These are phyloP conservation scores for Chymomyza amoena DNA, from an alignment of 2,888 invertebrate genomes.

Conservation along the genomic window DNA sequence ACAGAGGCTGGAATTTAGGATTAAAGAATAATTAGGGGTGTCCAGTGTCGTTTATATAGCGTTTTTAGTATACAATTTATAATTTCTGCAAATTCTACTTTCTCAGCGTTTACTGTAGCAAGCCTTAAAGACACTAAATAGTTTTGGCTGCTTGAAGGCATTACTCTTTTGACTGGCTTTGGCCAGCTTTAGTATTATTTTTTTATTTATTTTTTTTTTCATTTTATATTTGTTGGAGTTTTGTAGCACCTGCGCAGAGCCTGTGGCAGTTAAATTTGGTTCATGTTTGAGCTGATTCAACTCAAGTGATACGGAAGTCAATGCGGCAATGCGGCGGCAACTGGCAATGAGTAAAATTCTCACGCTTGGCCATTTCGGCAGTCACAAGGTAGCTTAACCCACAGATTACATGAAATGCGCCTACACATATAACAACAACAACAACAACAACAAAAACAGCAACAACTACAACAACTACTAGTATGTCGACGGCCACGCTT, in stretches of 20 bases:
- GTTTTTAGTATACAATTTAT: no score
- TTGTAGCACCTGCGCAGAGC: constrained; percentile 51
- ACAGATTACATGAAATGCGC: constrained; percentile 73
- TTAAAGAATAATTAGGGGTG: no score
- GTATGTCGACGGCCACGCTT: constrained; percentile 6
- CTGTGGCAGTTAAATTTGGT: constrained; percentile 60
- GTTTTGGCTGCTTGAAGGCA: neutral
- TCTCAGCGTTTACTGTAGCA: neutral
- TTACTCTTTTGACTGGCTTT: neutral
- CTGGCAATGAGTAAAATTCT: constrained; percentile 67
- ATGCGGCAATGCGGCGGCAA: constrained; percentile 12
- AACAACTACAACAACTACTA: neutral
- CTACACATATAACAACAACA: constrained; percentile 48
- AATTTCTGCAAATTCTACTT: no score
- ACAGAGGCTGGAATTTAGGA: no score
- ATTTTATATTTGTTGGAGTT: neutral
- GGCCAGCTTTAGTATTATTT: neutral
- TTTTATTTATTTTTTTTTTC: no score
- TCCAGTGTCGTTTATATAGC: no score
- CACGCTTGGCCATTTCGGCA: constrained; percentile 61
- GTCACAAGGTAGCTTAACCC: constrained; percentile 63
- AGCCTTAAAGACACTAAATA: neutral
- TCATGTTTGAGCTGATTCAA: constrained; percentile 68
- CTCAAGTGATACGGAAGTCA: constrained; percentile 69
- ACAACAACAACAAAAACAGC: neutral